Evolutionary conservation across 2,113 vertebrate species (phyloP).

Genomic region (Corvus hawaiiensis): DNA sequence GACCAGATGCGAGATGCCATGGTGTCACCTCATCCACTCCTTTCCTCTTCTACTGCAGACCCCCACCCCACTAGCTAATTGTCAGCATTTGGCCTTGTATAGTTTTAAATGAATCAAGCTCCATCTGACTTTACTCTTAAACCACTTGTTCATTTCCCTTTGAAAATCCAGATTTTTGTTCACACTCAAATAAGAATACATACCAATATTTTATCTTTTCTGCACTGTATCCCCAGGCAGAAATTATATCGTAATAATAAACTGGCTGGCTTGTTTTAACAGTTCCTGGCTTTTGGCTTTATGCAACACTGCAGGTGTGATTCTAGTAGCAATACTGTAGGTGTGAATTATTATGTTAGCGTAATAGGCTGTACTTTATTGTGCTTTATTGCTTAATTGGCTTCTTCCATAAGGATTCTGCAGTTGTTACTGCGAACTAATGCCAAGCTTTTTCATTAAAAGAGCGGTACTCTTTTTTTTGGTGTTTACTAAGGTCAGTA

Average conservation of each 20-base stretch:
- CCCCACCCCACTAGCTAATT: not conserved
- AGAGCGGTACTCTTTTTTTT: not conserved
- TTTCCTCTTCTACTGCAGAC: not conserved
- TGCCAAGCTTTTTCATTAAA: not conserved
- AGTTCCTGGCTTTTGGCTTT: constrained; percentile 38
- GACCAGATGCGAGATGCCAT: not conserved
- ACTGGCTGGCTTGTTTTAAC: constrained; percentile 38
- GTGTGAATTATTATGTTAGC: constrained; percentile 39
- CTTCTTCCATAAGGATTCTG: constrained; percentile 16
- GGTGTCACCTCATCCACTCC: not conserved
- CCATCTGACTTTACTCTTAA: not conserved
- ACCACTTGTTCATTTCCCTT: not conserved
- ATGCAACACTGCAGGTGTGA: constrained; percentile 38
- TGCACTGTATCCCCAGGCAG: constrained; percentile 14
- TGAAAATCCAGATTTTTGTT: constrained; percentile 38
- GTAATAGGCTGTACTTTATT: constrained; percentile 14
- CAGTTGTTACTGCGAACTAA: not conserved
- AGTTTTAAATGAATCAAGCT: not conserved
- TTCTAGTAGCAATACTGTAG: constrained; percentile 24
- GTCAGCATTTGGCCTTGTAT: not conserved
- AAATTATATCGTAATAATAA: constrained; percentile 40
- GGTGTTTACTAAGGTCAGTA: not conserved
- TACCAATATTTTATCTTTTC: constrained; percentile 54
- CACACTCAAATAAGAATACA: constrained; percentile 24
- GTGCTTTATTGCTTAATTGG: constrained; percentile 32